phyloP scores from a whole-genome alignment of 2,797 vertebrate genomes.

The Dendrocincla fuliginosa region DNA sequence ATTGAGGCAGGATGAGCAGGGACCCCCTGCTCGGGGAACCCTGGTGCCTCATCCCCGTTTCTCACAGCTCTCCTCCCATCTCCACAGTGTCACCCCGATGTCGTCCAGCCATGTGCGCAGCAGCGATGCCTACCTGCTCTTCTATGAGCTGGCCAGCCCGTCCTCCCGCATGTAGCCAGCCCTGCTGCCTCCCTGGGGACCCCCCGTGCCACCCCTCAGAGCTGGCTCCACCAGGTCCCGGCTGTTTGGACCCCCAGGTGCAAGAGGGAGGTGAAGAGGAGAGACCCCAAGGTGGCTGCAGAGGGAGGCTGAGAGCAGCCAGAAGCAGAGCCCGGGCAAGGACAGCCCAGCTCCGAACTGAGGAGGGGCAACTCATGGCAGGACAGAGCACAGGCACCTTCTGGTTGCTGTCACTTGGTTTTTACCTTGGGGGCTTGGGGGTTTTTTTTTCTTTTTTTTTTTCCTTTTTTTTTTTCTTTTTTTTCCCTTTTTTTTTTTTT shows the following conservation, averaged over 20 bases:
- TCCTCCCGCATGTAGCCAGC: slow-evolving; percentile 84
- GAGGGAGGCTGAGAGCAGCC: background rate
- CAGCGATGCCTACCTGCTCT: slow-evolving; percentile 94
- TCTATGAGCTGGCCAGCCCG: slow-evolving; percentile 88
- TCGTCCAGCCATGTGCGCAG: slow-evolving; percentile 92
- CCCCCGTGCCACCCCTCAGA: background rate
- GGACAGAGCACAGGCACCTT: background rate
- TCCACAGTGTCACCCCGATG: slow-evolving; percentile 88
- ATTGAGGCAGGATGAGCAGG: rapidly evolving
- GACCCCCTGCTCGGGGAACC: background rate
- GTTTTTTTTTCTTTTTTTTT: background rate
- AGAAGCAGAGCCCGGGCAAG: background rate
- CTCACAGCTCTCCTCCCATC: background rate
- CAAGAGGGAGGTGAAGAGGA: background rate
- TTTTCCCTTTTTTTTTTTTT: background rate
- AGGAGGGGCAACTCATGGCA: background rate
- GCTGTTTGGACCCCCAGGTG: background rate
- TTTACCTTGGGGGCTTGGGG: background rate
- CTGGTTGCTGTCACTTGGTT: background rate
- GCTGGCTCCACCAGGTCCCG: rapidly evolving
- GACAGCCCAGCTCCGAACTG: background rate
- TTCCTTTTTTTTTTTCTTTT: background rate
- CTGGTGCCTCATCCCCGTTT: rapidly evolving
- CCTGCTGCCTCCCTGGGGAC: background rate
- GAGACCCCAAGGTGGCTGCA: background rate